Evolutionary conservation across 2,888 invertebrate genomes (phyloP).

Genomic region (Cephus rjabovi): DNA sequence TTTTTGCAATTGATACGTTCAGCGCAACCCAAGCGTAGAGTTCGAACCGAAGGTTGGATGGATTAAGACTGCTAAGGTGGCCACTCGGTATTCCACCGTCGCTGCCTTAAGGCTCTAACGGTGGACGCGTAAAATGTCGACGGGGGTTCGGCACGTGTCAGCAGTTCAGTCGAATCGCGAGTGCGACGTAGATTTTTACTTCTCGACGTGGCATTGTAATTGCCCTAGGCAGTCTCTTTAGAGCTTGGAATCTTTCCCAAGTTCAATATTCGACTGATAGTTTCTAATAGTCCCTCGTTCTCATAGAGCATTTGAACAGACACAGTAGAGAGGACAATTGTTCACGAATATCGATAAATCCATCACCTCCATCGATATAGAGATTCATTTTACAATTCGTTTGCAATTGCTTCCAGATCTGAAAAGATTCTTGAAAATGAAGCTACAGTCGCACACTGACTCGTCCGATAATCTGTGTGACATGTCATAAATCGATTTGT

Average conservation of each 20-base stretch:
- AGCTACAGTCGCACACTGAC: neutral
- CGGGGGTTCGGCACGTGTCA: neutral
- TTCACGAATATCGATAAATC: neutral
- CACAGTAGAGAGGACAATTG: neutral
- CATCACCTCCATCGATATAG: neutral
- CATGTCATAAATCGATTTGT: neutral
- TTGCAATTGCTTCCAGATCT: neutral
- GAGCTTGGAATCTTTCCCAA: conserved; percentile 5
- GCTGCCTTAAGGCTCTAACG: neutral
- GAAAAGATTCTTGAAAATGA: neutral
- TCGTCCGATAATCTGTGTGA: neutral
- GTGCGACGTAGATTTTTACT: neutral
- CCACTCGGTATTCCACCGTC: neutral
- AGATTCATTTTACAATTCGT: neutral
- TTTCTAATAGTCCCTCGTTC: conserved; percentile 17
- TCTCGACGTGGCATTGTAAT: neutral
- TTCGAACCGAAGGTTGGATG: neutral
- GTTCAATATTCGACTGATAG: conserved; percentile 33
- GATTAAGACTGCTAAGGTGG: neutral
- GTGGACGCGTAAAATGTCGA: neutral
- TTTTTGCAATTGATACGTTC: neutral
- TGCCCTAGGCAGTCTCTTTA: neutral
- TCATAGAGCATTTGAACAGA: neutral
- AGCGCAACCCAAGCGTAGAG: neutral
- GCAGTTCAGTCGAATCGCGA: neutral